Evolutionary conservation across 2,113 vertebrate species (phyloP).

Genomic region (Albula glossodonta): DNA sequence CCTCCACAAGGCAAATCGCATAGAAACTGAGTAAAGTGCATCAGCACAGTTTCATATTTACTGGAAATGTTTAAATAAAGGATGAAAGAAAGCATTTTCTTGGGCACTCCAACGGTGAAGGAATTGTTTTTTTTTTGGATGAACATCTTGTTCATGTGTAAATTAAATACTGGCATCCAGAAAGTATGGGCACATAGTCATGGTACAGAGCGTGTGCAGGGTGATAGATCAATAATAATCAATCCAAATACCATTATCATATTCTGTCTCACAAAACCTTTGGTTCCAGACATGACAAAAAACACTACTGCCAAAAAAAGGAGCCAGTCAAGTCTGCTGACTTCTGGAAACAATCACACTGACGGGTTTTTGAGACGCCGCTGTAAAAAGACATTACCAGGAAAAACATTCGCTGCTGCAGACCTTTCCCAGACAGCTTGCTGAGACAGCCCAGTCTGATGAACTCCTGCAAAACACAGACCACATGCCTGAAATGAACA

Average conservation of each 20-base stretch:
- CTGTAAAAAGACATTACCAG: slow-evolving; percentile 73
- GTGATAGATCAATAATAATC: too few relatives aligned
- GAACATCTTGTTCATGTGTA: not conserved
- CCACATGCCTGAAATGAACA: not conserved
- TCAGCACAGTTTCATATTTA: too few relatives aligned
- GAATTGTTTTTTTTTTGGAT: not conserved
- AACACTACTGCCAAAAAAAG: not conserved
- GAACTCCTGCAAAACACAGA: slow-evolving; percentile 81
- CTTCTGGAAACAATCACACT: not conserved
- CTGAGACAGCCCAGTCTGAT: slow-evolving; percentile 95
- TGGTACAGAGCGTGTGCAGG: too few relatives aligned
- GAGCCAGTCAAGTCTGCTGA: not conserved
- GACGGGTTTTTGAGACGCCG: not conserved
- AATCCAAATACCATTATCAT: too few relatives aligned
- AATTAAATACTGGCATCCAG: too few relatives aligned
- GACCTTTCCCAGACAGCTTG: slow-evolving; percentile 96
- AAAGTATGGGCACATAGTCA: too few relatives aligned
- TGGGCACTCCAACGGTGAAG: too few relatives aligned
- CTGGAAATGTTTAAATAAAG: too few relatives aligned
- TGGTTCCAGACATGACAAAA: not conserved
- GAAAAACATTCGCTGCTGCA: slow-evolving; percentile 98
- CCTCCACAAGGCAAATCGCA: too few relatives aligned
- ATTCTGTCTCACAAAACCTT: too few relatives aligned
- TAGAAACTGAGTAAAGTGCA: too few relatives aligned
- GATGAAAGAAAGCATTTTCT: too few relatives aligned